Evolutionary conservation across 2,797 vertebrate species (phyloP).

Genomic region (Potorous gilbertii): DNA sequence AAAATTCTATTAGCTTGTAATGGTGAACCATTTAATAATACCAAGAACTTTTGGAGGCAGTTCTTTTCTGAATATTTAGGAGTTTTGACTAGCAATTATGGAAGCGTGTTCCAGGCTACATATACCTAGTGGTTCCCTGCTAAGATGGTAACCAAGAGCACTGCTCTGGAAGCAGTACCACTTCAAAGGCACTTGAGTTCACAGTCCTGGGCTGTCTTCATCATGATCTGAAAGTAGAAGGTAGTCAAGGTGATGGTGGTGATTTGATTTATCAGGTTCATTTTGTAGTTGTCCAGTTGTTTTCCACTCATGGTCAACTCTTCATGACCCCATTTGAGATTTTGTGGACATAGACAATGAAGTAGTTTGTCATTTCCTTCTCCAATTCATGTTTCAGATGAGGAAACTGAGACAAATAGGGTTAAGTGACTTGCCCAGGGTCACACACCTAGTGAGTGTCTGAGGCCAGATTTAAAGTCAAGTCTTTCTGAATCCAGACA

Average conservation of each 20-base stretch:
- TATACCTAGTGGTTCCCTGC: background rate
- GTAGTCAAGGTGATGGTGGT: background rate
- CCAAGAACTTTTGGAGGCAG: background rate
- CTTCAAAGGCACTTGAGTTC: background rate
- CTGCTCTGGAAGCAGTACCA: background rate
- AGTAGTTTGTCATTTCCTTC: too few species aligned
- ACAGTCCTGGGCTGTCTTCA: background rate
- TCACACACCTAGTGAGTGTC: background rate
- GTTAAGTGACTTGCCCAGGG: too few species aligned
- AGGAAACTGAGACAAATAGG: too few species aligned
- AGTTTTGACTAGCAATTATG: background rate
- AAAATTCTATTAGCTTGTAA: background rate
- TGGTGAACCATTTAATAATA: background rate
- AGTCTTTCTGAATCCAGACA: too few species aligned
- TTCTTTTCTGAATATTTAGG: background rate
- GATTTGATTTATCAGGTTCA: background rate
- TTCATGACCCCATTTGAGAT: too few species aligned
- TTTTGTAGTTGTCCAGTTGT: background rate
- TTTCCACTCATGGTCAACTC: too few species aligned
- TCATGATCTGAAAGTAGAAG: background rate
- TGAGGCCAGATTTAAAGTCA: background rate
- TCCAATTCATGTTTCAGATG: too few species aligned
- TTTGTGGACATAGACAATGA: too few species aligned
- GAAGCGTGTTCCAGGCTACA: background rate
- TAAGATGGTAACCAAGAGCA: background rate